Percentiles rank a stretch among this genome's conserved stretches.
phyloP scores from a whole-genome alignment of 2,113 vertebrate genomes.

The Calyptommatus sinebrachiatus region DNA sequence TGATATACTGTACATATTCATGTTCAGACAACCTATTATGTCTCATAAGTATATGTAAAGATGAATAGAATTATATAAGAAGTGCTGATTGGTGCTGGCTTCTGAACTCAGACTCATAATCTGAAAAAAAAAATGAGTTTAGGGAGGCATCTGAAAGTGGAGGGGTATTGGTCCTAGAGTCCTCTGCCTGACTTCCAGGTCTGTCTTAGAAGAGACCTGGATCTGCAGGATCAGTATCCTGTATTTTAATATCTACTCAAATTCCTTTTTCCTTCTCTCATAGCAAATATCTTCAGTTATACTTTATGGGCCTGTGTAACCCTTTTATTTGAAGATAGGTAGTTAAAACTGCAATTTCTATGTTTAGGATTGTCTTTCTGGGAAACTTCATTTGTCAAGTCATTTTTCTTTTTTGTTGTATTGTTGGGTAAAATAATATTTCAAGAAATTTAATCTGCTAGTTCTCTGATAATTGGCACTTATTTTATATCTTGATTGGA shows the following conservation, averaged over 20 bases:
- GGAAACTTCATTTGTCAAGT: not conserved
- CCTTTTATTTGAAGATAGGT: not conserved
- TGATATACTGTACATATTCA: conserved; percentile 8
- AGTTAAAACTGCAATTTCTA: not conserved
- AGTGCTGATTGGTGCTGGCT: not conserved
- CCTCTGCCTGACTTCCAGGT: too few species aligned
- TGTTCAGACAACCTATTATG: accelerated
- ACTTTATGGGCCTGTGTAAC: too few species aligned
- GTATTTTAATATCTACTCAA: not conserved
- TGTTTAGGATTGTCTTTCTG: not conserved
- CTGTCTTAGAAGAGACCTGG: too few species aligned
- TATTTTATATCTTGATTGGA: too few species aligned
- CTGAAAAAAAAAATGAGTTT: not conserved
- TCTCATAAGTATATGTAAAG: not conserved
- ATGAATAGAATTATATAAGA: not conserved
- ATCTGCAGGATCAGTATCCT: too few species aligned
- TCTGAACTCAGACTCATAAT: not conserved
- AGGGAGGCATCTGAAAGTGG: not conserved
- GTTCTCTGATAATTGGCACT: too few species aligned
- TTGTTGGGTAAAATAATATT: too few species aligned
- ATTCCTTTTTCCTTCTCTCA: not conserved
- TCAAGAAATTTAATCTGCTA: too few species aligned
- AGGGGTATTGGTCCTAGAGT: not conserved
- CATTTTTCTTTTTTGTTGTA: too few species aligned
- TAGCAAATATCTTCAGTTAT: not conserved